Conservation (phyloP, 2,888 invertebrate species). For the Deilephila elpenor region DNA sequence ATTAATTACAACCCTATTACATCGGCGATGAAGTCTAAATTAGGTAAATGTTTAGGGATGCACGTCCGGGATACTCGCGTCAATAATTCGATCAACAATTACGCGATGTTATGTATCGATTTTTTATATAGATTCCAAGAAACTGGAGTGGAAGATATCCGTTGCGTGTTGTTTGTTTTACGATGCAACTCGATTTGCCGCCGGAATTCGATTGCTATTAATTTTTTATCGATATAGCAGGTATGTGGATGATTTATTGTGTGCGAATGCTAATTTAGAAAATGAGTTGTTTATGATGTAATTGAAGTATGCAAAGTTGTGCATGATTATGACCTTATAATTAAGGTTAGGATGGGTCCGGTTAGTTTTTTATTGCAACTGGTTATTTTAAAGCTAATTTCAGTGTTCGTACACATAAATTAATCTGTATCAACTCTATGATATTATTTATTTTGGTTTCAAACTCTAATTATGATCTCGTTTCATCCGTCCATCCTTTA, state of each 20-base stretch:
- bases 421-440: too few species aligned
- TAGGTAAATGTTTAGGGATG: neutral
- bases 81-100: conserved; percentile 75
- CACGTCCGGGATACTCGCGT: conserved; percentile 75
- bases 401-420: too few species aligned
- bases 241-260: conserved; percentile 7
- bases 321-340: neutral
- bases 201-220: conserved; percentile 20
- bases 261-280: conserved; percentile 14
- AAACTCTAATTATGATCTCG: too few species aligned
- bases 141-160: conserved; percentile 17
- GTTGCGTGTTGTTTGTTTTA: conserved; percentile 16
- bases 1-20: neutral
- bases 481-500: too few species aligned
- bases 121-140: conserved; percentile 41
- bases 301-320: conserved; percentile 9
- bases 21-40: neutral
- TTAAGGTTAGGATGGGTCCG: neutral
- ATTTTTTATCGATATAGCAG: neutral
- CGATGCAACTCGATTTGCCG: conserved; percentile 8
- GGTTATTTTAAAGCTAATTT: too few species aligned
- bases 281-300: conserved; percentile 13
- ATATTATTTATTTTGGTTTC: too few species aligned
- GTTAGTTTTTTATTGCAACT: too few species aligned
- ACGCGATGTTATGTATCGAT: conserved; percentile 54